These are phyloP conservation scores for Leuciscus waleckii DNA, from an alignment of 2,797 vertebrate genomes.

Conservation along the genomic window DNA sequence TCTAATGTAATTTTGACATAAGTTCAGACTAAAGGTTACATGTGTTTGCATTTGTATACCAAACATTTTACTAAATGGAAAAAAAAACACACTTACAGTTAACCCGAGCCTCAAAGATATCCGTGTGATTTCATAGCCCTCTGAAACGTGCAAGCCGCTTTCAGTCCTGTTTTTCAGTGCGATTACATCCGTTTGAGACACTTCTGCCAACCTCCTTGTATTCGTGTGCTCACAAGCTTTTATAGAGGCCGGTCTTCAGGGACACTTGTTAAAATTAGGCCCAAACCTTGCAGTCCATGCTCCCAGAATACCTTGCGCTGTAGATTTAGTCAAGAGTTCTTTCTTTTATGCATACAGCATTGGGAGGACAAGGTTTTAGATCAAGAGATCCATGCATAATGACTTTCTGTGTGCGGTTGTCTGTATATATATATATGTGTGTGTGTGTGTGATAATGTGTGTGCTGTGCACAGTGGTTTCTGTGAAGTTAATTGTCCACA, in stretches of 20 bases:
- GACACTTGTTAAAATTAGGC: constrained; percentile 63
- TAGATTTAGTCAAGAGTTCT: constrained; percentile 11
- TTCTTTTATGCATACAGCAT: neutral
- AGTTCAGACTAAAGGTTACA: neutral
- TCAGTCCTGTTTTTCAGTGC: constrained; percentile 30
- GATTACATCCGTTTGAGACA: constrained; percentile 45
- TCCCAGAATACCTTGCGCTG: constrained; percentile 12
- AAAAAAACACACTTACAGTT: constrained; percentile 3
- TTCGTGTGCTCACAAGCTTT: constrained; percentile 37
- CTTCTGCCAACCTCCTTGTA: constrained; percentile 40
- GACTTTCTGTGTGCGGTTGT: constrained; percentile 2
- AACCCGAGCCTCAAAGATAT: constrained; percentile 34
- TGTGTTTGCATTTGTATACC: neutral
- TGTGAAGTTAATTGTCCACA: constrained; percentile 40
- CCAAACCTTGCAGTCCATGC: constrained; percentile 57
- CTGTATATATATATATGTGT: neutral
- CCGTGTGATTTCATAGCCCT: constrained; percentile 26
- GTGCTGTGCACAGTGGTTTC: constrained; percentile 28
- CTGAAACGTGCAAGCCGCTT: constrained; percentile 11
- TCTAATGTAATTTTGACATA: neutral
- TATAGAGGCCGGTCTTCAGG: constrained; percentile 59
- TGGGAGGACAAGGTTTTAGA: constrained; percentile 5
- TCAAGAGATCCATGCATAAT: constrained; percentile 7
- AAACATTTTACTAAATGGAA: neutral
- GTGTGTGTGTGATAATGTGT: constrained; percentile 28